Conservation (phyloP, 2,113 vertebrate genomes). For the Columba livia region DNA sequence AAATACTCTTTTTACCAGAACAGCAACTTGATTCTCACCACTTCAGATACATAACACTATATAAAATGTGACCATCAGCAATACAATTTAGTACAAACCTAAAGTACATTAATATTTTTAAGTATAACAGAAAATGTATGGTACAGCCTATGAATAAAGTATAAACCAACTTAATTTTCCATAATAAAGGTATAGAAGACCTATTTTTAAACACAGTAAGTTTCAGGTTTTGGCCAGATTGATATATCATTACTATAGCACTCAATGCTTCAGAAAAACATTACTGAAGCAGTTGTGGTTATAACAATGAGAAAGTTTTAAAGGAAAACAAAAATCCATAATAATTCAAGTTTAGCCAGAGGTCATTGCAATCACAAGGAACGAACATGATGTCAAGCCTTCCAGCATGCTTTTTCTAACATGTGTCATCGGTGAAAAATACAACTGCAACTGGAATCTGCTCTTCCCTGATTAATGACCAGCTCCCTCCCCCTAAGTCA, state of each 20-base stretch:
- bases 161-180: neutral
- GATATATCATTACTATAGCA: neutral
- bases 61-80: neutral
- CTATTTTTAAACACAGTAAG: neutral
- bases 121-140: neutral
- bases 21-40: neutral
- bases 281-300: neutral
- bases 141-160: neutral
- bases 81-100: neutral
- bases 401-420: neutral
- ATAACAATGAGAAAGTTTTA: neutral
- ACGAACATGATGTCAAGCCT: neutral
- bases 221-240: neutral
- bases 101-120: neutral
- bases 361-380: neutral
- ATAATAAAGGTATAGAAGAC: neutral
- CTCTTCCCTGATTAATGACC: constrained; percentile 45
- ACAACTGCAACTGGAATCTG: constrained; percentile 30
- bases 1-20: neutral
- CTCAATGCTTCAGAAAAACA: neutral
- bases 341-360: neutral
- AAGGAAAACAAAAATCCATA: neutral
- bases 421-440: constrained; percentile 41
- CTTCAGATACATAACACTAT: neutral
- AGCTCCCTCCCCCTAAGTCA: constrained; percentile 29